Evolutionary conservation across 1,140 invertebrate species (phyloP), one percentile per base, ranked within the genome.

Genomic region (Hycleus phaleratus): DNA sequence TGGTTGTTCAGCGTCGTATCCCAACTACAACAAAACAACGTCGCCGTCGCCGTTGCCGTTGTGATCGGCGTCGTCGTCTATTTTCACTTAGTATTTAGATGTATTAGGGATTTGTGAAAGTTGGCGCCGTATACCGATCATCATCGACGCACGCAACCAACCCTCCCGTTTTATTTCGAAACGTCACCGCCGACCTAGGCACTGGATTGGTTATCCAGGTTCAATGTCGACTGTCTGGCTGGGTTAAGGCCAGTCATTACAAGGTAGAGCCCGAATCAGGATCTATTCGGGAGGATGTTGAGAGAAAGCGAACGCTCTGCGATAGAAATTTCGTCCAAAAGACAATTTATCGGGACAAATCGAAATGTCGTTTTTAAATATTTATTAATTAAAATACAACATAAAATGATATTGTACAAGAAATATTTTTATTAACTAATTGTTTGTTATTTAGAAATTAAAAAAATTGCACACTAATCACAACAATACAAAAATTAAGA

Each of bases 141-240:
- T 18, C 18, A 57, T 40, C 48, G 57, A 32, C 54, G 61, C 59
- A 63, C 64, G 63, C 65, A 63, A 44, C 59, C 51, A 32, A 32
- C 32, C 32, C 32, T 32, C 32, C 32, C 32, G 32, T 32, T 32
- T 32, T 32, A 32, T 32, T 7, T 32, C 48, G 45, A 61, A 58
- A 65, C 68, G 67, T 70, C 65, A 66, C 46, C 52, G 49, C 26
- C 69, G 69, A 68, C 67, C 66, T 66, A 68, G 64, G 53, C 61
- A 61, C 56, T 46, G 32, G 56, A 68, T 64, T 68, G 66, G 70
- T 7, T 7, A 4, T 5, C 68, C 52, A 73, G 72, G 74, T 71
- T 71, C 76, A 77, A 77, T 76, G 76, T 77, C 76, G 74, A 10
- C 26, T 18, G 46, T 32, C 32, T 46, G 60, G 75, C 76, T 64